Evolutionary conservation across 1,140 invertebrate genomes (phyloP).

Genomic region (Drosophila ohnishii): DNA sequence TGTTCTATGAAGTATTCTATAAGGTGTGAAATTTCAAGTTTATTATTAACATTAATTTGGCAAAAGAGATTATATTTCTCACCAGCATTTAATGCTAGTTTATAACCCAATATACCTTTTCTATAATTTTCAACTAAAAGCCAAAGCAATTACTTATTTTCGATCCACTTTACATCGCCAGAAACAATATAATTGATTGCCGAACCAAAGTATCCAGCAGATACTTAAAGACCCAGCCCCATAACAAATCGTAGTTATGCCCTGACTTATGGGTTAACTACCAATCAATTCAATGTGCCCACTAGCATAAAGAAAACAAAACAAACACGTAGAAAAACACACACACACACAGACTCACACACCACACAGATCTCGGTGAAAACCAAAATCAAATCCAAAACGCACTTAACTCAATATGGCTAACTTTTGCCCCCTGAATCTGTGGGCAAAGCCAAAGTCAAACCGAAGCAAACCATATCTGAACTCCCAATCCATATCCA

Average conservation of each 20-base stretch:
- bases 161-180: neutral
- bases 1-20: neutral
- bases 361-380: constrained; percentile 14
- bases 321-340: constrained; percentile 1
- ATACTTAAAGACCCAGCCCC: constrained; percentile 6
- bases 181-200: constrained; percentile 13
- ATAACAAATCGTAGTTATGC: constrained; percentile 12
- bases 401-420: constrained; percentile 58
- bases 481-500: neutral
- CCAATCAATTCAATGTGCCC: constrained; percentile 38
- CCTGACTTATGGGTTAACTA: constrained; percentile 46
- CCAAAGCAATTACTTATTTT: constrained; percentile 9
- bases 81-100: neutral
- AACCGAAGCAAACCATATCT: constrained; percentile 4
- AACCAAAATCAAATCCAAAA: constrained; percentile 57
- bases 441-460: neutral
- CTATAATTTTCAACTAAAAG: neutral
- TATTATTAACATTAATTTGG: neutral
- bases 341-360: neutral
- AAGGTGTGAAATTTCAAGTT: neutral
- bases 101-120: neutral
- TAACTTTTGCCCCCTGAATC: constrained; percentile 31
- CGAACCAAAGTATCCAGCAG: neutral
- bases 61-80: neutral
- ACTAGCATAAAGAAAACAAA: neutral